Conservation (phyloP, 2,888 invertebrate species). For the Emmelina monodactyla region DNA sequence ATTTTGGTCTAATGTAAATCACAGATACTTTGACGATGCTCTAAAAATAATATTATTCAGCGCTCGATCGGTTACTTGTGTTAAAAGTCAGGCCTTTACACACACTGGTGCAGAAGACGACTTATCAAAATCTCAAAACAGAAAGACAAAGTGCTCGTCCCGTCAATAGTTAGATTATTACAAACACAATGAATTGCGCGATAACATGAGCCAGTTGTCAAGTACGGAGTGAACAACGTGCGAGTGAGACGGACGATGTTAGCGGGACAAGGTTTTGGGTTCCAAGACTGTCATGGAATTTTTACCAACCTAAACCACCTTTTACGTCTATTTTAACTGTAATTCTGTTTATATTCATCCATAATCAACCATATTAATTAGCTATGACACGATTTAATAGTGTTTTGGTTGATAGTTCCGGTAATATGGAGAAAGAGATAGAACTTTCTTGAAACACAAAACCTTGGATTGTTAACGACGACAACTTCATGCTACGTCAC, state of each 20-base stretch:
- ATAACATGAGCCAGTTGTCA: constrained; percentile 45
- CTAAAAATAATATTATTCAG: constrained; percentile 20
- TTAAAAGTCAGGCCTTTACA: constrained; percentile 80
- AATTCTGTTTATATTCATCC: too few relatives aligned
- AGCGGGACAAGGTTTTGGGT: constrained; percentile 50
- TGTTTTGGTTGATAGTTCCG: background rate
- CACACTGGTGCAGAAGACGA: constrained; percentile 92
- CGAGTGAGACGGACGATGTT: constrained; percentile 34
- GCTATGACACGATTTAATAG: too few relatives aligned
- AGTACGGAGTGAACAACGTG: constrained; percentile 6
- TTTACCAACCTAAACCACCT: background rate
- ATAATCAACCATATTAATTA: too few relatives aligned
- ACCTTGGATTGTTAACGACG: constrained; percentile 30
- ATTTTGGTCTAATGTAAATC: constrained; percentile 56
- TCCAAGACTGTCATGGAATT: constrained; percentile 25
- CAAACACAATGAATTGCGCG: constrained; percentile 52
- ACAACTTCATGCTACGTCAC: constrained; percentile 25
- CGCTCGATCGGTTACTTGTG: too few relatives aligned
- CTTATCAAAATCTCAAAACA: constrained; percentile 43
- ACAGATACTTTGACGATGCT: constrained; percentile 57
- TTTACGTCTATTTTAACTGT: background rate
- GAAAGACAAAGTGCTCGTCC: constrained; percentile 32
- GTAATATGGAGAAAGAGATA: constrained; percentile 21
- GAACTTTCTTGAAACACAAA: constrained; percentile 50
- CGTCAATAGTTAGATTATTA: constrained; percentile 35